Evolutionary conservation across 2,797 vertebrate species (phyloP).

Genomic region (Bufotes viridis): DNA sequence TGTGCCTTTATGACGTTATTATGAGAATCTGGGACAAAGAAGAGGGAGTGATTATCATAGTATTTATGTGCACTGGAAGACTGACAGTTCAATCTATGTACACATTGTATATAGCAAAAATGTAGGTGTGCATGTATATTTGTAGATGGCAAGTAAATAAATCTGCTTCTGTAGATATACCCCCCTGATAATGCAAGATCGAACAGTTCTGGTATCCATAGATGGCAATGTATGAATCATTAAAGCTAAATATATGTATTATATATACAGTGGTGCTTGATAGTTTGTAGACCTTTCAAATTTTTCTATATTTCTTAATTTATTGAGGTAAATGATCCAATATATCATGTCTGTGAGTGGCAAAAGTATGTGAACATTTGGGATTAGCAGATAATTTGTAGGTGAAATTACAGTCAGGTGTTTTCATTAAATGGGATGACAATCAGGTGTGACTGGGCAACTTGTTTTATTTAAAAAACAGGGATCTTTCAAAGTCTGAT

Average conservation of each 20-base stretch:
- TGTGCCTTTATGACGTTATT: neutral
- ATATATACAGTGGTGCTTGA: no score
- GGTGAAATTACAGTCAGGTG: no score
- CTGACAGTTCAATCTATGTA: neutral
- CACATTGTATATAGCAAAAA: neutral
- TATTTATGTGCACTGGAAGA: constrained; percentile 1
- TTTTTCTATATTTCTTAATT: no score
- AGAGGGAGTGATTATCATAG: neutral
- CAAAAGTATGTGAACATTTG: no score
- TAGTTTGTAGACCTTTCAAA: no score
- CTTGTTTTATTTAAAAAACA: no score
- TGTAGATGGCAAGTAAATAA: neutral
- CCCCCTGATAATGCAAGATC: neutral
- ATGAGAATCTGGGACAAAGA: neutral
- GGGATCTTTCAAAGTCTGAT: no score
- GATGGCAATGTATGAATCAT: neutral
- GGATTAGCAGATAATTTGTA: no score
- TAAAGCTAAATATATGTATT: neutral
- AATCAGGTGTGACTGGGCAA: no score
- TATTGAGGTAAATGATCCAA: no score
- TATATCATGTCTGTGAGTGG: no score
- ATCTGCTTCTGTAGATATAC: neutral
- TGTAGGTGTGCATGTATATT: constrained; percentile 16
- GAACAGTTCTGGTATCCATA: neutral
- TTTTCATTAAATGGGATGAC: no score